A percentile compares a stretch with the other conserved stretches of the same genome.
Conservation (phyloP, 2,888 invertebrate genomes). For the Selenia dentaria region DNA sequence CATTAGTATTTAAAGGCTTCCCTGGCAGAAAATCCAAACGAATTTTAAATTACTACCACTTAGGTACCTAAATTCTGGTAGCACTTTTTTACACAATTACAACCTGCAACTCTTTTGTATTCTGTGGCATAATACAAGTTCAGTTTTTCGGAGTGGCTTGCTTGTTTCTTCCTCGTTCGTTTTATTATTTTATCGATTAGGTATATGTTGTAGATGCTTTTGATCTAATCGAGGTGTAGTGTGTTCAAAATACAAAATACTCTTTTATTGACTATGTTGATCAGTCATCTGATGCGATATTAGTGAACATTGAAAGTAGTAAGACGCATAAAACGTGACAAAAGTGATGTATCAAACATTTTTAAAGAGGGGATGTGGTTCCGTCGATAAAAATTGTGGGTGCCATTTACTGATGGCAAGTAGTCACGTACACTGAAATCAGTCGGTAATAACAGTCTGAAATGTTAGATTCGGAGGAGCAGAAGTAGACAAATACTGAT, state of each 20-base stretch:
- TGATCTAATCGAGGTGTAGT: no score
- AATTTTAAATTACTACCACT: no score
- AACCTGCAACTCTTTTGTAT: no score
- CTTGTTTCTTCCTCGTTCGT: no score
- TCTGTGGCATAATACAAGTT: not conserved
- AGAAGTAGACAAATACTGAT: not conserved
- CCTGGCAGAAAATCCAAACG: no score
- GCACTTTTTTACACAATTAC: no score
- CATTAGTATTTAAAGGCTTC: no score
- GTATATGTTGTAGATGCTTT: no score
- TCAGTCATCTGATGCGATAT: constrained; percentile 1
- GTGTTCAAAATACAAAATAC: not conserved
- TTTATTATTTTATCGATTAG: not conserved
- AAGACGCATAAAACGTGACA: not conserved
- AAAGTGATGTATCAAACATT: not conserved
- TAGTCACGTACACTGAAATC: constrained; percentile 70
- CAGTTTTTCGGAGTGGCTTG: not conserved
- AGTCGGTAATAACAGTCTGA: no score
- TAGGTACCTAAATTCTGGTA: no score
- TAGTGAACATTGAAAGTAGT: not conserved
- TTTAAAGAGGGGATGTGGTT: constrained; percentile 8
- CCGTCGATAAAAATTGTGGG: constrained; percentile 37
- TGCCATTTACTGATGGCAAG: constrained; percentile 82
- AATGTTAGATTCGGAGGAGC: constrained; percentile 10
- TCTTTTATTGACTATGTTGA: not conserved